Conservation (phyloP, 2,113 vertebrate species). For the Notiomystis cincta region DNA sequence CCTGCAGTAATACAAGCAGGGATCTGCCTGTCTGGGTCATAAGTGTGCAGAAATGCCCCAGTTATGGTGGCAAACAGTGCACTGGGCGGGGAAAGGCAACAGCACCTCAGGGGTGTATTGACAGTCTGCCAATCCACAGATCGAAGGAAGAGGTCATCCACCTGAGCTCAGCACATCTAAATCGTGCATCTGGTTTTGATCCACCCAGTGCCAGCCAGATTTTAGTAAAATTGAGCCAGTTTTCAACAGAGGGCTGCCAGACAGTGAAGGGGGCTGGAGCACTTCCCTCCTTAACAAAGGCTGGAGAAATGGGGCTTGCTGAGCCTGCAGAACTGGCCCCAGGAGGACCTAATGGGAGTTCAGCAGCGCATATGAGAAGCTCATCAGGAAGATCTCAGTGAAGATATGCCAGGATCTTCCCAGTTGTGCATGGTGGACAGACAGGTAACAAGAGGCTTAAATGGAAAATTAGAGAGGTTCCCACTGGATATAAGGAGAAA, state of each 20-base stretch:
- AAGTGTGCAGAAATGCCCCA: not conserved
- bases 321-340: not conserved
- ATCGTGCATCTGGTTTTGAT: not conserved
- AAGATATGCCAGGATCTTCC: not conserved
- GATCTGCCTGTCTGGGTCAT: not conserved
- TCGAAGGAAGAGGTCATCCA: not conserved
- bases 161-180: not conserved
- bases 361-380: not conserved
- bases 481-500: not conserved
- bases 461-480: not conserved
- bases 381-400: not conserved
- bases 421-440: not conserved
- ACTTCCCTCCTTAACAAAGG: not conserved
- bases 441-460: not conserved
- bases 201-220: not conserved
- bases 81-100: not conserved
- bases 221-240: not conserved
- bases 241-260: not conserved
- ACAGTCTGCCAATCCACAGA: not conserved
- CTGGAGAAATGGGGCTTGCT: not conserved
- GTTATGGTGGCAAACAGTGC: fast-evolving
- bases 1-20: not conserved
- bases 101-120: not conserved
- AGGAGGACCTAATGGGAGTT: fast-evolving
- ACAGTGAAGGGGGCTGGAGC: too few species aligned